phyloP scores from a whole-genome alignment of 2,797 vertebrate species.

The Cynopterus sphinx region DNA sequence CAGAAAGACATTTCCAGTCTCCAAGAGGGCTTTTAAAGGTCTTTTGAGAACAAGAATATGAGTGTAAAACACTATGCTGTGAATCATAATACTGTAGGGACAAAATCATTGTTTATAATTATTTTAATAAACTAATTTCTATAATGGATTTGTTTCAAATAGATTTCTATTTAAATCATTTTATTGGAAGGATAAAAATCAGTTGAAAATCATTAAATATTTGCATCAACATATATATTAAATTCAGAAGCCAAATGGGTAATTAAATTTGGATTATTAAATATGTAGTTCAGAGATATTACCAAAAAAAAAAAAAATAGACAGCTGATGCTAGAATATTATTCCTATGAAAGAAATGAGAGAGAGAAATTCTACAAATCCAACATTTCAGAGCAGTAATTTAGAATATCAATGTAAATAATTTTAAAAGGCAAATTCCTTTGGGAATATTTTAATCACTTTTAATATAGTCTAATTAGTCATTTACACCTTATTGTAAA shows the following conservation, averaged over 20 bases:
- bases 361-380: neutral
- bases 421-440: neutral
- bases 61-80: neutral
- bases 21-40: neutral
- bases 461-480: neutral
- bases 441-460: neutral
- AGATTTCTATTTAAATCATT: neutral
- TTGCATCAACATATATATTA: neutral
- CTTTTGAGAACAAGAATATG: neutral
- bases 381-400: neutral
- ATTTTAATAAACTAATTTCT: constrained; percentile 30
- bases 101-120: neutral
- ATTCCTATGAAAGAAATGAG: neutral
- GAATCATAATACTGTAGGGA: neutral
- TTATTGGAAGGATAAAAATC: neutral
- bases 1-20: neutral
- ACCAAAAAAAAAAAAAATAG: neutral
- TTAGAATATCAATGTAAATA: neutral
- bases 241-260: neutral
- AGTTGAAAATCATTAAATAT: neutral
- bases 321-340: neutral
- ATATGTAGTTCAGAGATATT: neutral
- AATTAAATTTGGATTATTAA: neutral
- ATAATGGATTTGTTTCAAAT: neutral
- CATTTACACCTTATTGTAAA: neutral